Percentiles rank a stretch among this genome's conserved stretches.
Conservation (phyloP, 2,797 vertebrate species). For the Rhadinocentrus ornatus region DNA sequence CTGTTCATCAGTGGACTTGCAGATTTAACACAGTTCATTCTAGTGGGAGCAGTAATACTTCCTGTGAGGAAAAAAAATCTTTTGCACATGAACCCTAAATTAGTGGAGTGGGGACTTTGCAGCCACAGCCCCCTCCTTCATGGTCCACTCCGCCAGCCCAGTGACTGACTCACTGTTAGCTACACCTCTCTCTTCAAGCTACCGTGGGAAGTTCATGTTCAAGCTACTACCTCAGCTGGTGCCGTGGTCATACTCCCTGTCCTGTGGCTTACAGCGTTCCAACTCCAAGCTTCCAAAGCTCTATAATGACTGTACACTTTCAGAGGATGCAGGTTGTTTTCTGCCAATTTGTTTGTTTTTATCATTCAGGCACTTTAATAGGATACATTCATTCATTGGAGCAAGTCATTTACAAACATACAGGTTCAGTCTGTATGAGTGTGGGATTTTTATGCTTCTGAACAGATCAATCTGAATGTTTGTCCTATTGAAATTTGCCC, state of each 20-base stretch:
- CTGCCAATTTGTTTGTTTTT: constrained; percentile 38
- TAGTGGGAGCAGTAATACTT: constrained; percentile 65
- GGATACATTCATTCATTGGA: constrained; percentile 53
- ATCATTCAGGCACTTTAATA: constrained; percentile 61
- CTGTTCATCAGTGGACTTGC: constrained; percentile 63
- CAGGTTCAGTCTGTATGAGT: constrained; percentile 1
- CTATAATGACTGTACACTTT: constrained; percentile 54
- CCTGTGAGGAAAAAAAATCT: constrained; percentile 48
- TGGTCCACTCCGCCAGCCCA: constrained; percentile 68
- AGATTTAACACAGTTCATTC: constrained; percentile 63
- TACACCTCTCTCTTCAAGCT: constrained; percentile 65
- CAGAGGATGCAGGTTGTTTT: constrained; percentile 65
- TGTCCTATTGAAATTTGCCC: constrained; percentile 61
- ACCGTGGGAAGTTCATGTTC: constrained; percentile 50
- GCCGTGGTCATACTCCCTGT: constrained; percentile 61
- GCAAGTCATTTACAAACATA: constrained; percentile 20
- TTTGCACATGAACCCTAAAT: constrained; percentile 83
- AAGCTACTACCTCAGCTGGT: constrained; percentile 84
- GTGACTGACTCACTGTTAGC: constrained; percentile 71
- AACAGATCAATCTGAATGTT: constrained; percentile 38
- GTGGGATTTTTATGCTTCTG: constrained; percentile 9
- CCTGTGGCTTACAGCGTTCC: constrained; percentile 68
- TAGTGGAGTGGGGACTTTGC: constrained; percentile 62
- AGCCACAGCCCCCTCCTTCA: constrained; percentile 65
- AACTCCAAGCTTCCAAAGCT: constrained; percentile 75